These are phyloP conservation scores for Gulo gulo DNA, from an alignment of 2,113 vertebrate species.

Conservation along the genomic window DNA sequence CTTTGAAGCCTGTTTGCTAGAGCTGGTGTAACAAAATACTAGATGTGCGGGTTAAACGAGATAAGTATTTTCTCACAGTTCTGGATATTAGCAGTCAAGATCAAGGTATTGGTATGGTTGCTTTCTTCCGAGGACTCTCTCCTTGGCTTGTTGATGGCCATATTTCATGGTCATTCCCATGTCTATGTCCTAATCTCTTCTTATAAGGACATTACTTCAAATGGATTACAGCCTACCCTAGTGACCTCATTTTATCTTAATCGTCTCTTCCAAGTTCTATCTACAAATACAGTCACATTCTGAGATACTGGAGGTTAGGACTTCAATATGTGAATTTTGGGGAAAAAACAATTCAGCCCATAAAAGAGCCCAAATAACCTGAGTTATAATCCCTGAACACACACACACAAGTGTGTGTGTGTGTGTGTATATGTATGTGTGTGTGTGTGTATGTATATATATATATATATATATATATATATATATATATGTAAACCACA, in stretches of 20 bases:
- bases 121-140: not conserved
- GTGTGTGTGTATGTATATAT: rapidly evolving
- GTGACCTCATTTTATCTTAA: not conserved
- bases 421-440: rapidly evolving
- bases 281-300: not conserved
- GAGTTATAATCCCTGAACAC: not conserved
- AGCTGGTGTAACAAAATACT: not conserved
- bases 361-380: not conserved
- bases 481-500: not conserved
- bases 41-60: not conserved
- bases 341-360: not conserved
- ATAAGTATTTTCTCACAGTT: not conserved
- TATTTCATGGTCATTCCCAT: not conserved
- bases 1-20: not conserved
- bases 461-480: no score
- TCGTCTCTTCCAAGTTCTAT: not conserved
- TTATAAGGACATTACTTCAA: not conserved
- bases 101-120: not conserved
- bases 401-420: rapidly evolving
- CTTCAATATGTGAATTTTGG: not conserved
- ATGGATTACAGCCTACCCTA: not conserved
- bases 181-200: not conserved
- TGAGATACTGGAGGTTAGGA: not conserved
- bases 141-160: not conserved
- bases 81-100: not conserved